A percentile compares a stretch with the other conserved stretches of the same genome.
Evolutionary conservation across 2,113 vertebrate genomes (phyloP).

Genomic region (Myrmecobius fasciatus): DNA sequence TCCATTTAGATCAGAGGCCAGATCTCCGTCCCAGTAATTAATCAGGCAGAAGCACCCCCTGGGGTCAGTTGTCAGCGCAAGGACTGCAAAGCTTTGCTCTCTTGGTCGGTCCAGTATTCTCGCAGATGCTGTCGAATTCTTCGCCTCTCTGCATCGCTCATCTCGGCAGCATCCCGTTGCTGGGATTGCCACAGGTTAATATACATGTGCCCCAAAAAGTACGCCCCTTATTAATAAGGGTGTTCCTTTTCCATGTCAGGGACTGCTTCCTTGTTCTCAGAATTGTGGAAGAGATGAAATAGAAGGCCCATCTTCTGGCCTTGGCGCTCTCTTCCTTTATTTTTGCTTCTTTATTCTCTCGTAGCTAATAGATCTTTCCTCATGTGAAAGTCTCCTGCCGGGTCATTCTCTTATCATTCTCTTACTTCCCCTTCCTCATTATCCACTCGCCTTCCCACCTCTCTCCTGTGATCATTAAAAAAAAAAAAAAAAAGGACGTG

Average conservation of each 20-base stretch:
- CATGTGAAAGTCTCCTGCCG: constrained; percentile 68
- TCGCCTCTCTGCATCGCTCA: constrained; percentile 47
- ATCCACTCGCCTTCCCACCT: constrained; percentile 78
- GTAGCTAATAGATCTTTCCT: constrained; percentile 73
- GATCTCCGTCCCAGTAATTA: constrained; percentile 23
- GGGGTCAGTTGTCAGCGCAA: constrained; percentile 33
- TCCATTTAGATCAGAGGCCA: constrained; percentile 46
- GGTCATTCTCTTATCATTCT: constrained; percentile 77
- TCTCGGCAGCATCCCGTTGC: constrained; percentile 51
- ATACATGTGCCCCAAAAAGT: constrained; percentile 1
- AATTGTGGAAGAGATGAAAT: constrained; percentile 74
- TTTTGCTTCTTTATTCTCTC: constrained; percentile 75
- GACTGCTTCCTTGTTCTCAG: constrained; percentile 73
- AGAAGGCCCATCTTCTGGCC: constrained; percentile 60
- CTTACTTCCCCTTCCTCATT: constrained; percentile 80
- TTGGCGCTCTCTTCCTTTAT: constrained; percentile 61
- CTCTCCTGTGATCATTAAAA: constrained; percentile 76
- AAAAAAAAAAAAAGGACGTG: constrained; percentile 73
- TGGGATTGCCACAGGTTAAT: constrained; percentile 47
- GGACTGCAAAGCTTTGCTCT: constrained; percentile 35
- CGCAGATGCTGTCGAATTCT: constrained; percentile 23
- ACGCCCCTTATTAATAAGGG: constrained; percentile 44
- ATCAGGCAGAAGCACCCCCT: constrained; percentile 9
- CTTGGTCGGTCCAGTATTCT: constrained; percentile 56
- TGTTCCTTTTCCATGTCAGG: constrained; percentile 64